Evolutionary conservation across 53 echinoderm and acorn worm species (phyloP), one percentile per base, ranked within the genome.

Genomic region (Arbacia lixula): DNA sequence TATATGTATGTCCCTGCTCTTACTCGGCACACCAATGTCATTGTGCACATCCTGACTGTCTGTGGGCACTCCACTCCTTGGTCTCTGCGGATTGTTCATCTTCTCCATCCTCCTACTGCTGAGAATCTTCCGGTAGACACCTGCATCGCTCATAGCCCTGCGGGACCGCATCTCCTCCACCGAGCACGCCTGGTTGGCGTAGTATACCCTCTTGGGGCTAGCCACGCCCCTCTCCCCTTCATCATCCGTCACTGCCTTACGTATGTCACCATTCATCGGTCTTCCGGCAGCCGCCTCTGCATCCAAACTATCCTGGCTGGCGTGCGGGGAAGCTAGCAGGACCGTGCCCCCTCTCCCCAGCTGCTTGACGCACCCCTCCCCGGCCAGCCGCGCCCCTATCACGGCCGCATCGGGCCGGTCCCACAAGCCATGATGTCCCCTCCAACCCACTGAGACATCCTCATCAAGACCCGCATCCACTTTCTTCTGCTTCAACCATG

Each of bases 401-500:
- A 43, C 14, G 0, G 82, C 61, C 19, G 62, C 82, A 64, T 81
- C 82, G n/a, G 82, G 82, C 42, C 41, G 38, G 39, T 81, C 82
- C 82, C 82, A 81, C 46, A 42, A n/a, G 64, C 37, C 46, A 49
- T 81, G 62, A 49, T 81, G 62, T 28, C 64, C 52, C 14, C 62
- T 74, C 33, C 20, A 74, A 14, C 75, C 60, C 3, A 64, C 32
- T 10, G 86, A 21, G 50, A 24, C 38, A 12, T 46, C 50, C 12
- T 75, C 49, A 60, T 86, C 76, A 34, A 73, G 26, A 16, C 86
- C 73, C 24, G 37, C 49, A 21, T 81, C 82, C 26, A 81, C 64
- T 1, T 61, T 39, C 50, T 81, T 91, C 88, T 84, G 88, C 57
- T 91, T 88, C 63, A 85, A 52, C 94, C 94, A 94, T 46, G 91